Evolutionary conservation across 2,888 invertebrate genomes (phyloP).

Genomic region (Lissonota sp.): DNA sequence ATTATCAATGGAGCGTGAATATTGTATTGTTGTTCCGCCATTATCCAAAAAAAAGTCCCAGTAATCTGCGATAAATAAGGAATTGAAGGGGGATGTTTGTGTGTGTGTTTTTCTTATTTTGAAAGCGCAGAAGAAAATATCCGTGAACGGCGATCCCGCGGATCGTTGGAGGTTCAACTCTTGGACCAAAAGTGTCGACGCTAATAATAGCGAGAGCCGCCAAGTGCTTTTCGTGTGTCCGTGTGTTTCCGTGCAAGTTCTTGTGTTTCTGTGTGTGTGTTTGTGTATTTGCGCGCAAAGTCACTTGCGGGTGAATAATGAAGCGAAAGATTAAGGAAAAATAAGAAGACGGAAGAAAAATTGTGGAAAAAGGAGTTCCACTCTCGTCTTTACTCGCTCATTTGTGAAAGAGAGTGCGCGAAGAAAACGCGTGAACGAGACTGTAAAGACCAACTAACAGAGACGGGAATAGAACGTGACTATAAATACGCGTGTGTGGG

Average conservation of each 20-base stretch:
- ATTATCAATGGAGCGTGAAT: no score
- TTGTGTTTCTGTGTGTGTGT: neutral
- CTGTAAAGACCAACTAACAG: slow-evolving; percentile 39
- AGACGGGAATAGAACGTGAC: slow-evolving; percentile 42
- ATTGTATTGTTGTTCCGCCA: no score
- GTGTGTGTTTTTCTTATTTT: neutral
- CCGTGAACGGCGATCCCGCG: neutral
- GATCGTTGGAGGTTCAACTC: slow-evolving; percentile 51
- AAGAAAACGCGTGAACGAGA: neutral
- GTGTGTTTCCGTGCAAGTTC: neutral
- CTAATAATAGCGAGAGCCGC: slow-evolving; percentile 74
- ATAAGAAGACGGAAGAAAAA: neutral
- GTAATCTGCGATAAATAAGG: no score
- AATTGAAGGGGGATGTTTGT: no score
- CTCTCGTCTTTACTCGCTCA: neutral
- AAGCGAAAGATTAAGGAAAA: neutral
- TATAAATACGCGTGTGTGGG: slow-evolving; percentile 56
- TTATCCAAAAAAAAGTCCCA: no score
- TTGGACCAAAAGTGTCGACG: slow-evolving; percentile 66
- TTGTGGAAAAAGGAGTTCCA: no score
- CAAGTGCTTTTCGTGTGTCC: neutral
- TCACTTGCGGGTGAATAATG: neutral
- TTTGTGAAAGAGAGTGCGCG: neutral
- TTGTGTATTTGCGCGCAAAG: neutral
- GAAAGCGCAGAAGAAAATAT: no score